Conservation (phyloP, 1,140 invertebrate species). For the Tigriopus japonicus region DNA sequence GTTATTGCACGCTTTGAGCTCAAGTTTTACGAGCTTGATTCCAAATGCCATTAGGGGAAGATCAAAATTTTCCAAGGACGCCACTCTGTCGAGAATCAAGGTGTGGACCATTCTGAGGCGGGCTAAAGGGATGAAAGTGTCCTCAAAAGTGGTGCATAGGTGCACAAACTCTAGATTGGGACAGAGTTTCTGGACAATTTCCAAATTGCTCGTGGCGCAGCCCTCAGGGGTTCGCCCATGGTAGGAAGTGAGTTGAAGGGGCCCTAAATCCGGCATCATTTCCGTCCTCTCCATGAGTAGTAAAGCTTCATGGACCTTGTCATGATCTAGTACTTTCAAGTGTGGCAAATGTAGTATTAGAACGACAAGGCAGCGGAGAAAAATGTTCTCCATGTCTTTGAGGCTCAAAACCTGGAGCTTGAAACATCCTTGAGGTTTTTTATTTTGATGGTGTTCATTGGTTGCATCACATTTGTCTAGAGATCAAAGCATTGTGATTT, state of each 20-base stretch:
- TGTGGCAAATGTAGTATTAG: background rate
- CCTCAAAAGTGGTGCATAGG: constrained; percentile 9
- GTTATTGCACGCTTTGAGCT: constrained; percentile 8
- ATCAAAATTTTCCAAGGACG: constrained; percentile 12
- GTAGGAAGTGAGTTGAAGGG: constrained; percentile 4
- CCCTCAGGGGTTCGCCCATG: background rate
- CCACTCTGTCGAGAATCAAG: background rate
- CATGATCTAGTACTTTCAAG: constrained; percentile 4
- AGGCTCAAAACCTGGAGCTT: background rate
- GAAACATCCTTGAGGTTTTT: background rate
- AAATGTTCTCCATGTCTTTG: constrained; percentile 1
- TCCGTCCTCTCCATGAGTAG: constrained; percentile 11
- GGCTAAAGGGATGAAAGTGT: constrained; percentile 8
- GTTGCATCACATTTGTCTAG: background rate
- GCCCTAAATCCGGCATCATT: constrained; percentile 2
- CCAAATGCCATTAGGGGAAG: background rate
- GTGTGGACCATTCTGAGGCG: background rate
- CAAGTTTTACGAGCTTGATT: constrained; percentile 1
- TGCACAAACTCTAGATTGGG: constrained; percentile 4
- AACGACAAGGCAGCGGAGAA: background rate
- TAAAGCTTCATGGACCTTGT: constrained; percentile 4
- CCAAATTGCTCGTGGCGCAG: constrained; percentile 1
- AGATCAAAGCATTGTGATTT: background rate
- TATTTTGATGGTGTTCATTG: background rate
- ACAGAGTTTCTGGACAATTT: background rate